Percentiles rank a stretch among this genome's conserved stretches.
Conservation (phyloP, 2,113 vertebrate genomes). For the Cygnus atratus region DNA sequence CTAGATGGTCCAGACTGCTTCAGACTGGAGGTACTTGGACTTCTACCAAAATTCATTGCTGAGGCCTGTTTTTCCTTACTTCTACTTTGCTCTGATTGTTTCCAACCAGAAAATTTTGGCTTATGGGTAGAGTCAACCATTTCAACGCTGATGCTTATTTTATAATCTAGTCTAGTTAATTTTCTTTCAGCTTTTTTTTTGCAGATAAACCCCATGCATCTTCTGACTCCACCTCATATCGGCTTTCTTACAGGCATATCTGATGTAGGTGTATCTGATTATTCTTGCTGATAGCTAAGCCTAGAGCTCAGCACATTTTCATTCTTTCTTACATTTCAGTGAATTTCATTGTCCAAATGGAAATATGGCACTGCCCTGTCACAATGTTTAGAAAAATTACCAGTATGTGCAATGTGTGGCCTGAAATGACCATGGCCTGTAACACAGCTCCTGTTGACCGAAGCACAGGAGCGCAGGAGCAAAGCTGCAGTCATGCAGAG, state of each 20-base stretch:
- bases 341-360: neutral
- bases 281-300: neutral
- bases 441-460: neutral
- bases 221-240: neutral
- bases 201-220: neutral
- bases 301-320: neutral
- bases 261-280: neutral
- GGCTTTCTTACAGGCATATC: neutral
- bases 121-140: neutral
- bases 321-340: neutral
- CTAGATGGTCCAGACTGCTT: neutral
- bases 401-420: rapidly evolving
- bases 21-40: neutral
- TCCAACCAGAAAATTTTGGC: neutral
- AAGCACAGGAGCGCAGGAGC: neutral
- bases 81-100: neutral
- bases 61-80: neutral
- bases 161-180: neutral
- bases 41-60: neutral
- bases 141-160: neutral
- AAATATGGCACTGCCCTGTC: neutral
- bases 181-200: neutral
- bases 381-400: neutral
- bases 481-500: neutral
- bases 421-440: neutral